Base-by-base conservation (phyloP, 1,140 invertebrate species). In the Diorhabda elongata region DNA sequence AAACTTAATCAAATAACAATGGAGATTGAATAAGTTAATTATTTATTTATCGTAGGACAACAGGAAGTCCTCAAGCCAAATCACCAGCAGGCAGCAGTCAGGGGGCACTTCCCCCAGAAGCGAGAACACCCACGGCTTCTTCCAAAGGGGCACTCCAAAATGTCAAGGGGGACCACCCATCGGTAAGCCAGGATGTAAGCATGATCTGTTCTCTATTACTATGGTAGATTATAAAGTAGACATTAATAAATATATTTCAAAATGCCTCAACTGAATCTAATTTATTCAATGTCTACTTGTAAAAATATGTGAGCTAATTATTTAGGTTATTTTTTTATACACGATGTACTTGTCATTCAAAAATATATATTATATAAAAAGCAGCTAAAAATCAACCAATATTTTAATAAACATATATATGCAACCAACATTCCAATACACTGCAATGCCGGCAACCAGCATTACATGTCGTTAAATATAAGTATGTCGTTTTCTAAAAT, bases 111-210 rank as follows among this genome's bases (percentile, higher is more conserved):
- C 85, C 82, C 26, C 82, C 85, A 58, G 88, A 88, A 72, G 84
- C 85, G 3, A 84, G 88, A 56, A 90, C 88, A n/a, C 89, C 88
- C 3, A 89, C 89, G 5, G 86, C 88, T 0, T 84, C 87, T 65
- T 88, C 89, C 76, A 91, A 87, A 78, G 89, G 91, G 73, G 88
- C 90, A 67, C 84, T 90, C 62, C 88, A 90, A 78, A 92, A 91
- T 85, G 91, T 91, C 80, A 91, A 91, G 83, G 59, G 86, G 80
- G 88, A 90, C 58, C 91, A 92, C 83, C 91, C 91, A 69, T 90
- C 90, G 83, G 90, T 91, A 85, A 87, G 87, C 75, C 72, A 78
- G 73, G 76, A 77, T 77, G 76, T 77, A 77, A 77, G 76, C 76
- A 77, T 77, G 76, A 73, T 85, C 75, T 74, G 69, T 72, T 71